phyloP scores from a whole-genome alignment of 1,140 invertebrate species.

The Sycobia sp. region DNA sequence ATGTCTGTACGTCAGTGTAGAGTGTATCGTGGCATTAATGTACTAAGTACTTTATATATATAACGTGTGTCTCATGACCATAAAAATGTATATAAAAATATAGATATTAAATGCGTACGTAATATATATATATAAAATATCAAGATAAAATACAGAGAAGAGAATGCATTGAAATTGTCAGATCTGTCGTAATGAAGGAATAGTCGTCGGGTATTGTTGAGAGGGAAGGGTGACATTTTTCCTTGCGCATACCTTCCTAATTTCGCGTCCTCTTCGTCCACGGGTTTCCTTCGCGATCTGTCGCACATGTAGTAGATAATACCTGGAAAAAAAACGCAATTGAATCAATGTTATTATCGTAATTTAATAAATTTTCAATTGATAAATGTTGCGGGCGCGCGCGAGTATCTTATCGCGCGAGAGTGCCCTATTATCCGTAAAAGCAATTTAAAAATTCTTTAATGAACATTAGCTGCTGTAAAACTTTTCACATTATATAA shows the following conservation, averaged over 20 bases:
- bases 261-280: constrained; percentile 79
- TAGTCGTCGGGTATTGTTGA: too few species aligned
- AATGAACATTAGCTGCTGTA: too few species aligned
- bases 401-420: too few species aligned
- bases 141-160: constrained; percentile 31
- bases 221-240: not conserved
- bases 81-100: not conserved
- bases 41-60: not conserved
- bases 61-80: not conserved
- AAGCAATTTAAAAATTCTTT: too few species aligned
- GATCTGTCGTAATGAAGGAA: too few species aligned
- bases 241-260: constrained; percentile 72
- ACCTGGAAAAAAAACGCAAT: constrained; percentile 59
- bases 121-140: constrained; percentile 32
- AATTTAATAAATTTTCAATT: constrained; percentile 13
- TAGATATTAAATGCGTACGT: constrained; percentile 20
- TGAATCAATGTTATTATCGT: not conserved
- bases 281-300: constrained; percentile 67
- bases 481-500: too few species aligned
- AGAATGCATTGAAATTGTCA: constrained; percentile 29
- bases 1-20: constrained; percentile 5
- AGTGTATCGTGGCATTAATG: not conserved
- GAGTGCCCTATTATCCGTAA: too few species aligned
- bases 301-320: constrained; percentile 76
- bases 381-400: too few species aligned